A percentile compares a stretch with the other conserved stretches of the same genome.
Evolutionary conservation across 2,888 invertebrate genomes (phyloP).

Genomic region (Ypsolopha sequella): DNA sequence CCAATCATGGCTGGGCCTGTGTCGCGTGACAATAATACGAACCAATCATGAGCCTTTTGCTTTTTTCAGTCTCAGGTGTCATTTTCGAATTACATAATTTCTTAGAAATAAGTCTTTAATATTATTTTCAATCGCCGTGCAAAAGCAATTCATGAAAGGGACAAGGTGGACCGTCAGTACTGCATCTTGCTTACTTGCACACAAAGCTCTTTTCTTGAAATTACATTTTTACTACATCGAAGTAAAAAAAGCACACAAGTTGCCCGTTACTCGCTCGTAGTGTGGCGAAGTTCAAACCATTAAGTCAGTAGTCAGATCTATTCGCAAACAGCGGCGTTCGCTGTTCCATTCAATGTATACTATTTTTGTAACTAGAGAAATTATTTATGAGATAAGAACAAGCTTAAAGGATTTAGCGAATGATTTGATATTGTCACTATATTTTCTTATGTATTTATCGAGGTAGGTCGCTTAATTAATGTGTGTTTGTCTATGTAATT

Average conservation of each 20-base stretch:
- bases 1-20: no score
- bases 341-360: conserved; percentile 54
- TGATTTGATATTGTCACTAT: conserved; percentile 51
- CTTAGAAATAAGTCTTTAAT: no score
- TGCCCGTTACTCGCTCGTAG: background rate
- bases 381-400: conserved; percentile 69
- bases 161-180: no score
- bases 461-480: conserved; percentile 50
- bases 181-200: no score
- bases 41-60: no score
- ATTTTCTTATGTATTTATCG: conserved; percentile 69
- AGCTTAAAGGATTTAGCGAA: conserved; percentile 56
- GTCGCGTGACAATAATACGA: no score
- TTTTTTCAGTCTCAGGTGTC: no score
- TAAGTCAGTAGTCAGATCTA: background rate
- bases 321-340: conserved; percentile 17
- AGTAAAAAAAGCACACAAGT: background rate
- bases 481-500: conserved; percentile 61
- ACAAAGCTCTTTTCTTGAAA: background rate
- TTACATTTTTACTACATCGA: background rate
- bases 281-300: background rate
- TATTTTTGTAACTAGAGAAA: conserved; percentile 69
- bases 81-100: no score
- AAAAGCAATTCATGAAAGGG: no score
- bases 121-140: no score